Evolutionary conservation across 2,797 vertebrate species (phyloP), one percentile per base, ranked within the genome.

Genomic region (Notolabrus celidotus): DNA sequence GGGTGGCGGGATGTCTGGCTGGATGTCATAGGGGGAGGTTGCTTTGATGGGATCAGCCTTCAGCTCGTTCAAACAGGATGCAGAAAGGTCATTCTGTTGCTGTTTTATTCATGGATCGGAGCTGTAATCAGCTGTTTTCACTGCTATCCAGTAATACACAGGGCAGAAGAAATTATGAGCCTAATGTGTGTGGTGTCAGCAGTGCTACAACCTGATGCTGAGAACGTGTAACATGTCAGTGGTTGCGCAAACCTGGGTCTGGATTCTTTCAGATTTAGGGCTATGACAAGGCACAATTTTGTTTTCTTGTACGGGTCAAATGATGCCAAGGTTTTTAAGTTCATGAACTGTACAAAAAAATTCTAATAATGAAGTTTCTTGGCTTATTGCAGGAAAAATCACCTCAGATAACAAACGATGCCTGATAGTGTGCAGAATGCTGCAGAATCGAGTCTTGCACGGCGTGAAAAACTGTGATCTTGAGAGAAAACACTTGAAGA

Each of bases 1-100:
- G 74, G 78, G 68, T 46, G 68, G 56, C 33, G 42, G 83, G 79
- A 64, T 31, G 61, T 55, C 77, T 66, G 77, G 71, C 69, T 78
- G 16, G 38, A 71, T 80, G 74, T 82, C 77, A 59, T 49, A 20
- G 68, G 54, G 67, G 56, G 83, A 62, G 77, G 75, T 53, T 17
- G 43, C 82, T 74, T 90, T 87, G 88, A 90, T 90, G 86, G 87
- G 79, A 91, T 90, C 84, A 83, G 72, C 60, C 62, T 20, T 64
- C 51, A 7, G 69, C 63, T 55, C 61, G 20, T 67, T 87, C 76
- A 79, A 61, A 85, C 75, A 79, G 84, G 85, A 91, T 86, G 75
- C 57, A 46, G 79, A 88, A 90, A 92, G 86, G 89, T 90, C 87
- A 85, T 56, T 84, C 80, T 61, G 66, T 47, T 59, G 64, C 29